phyloP scores from a whole-genome alignment of 2,797 vertebrate species.

The Propithecus perrieri region DNA sequence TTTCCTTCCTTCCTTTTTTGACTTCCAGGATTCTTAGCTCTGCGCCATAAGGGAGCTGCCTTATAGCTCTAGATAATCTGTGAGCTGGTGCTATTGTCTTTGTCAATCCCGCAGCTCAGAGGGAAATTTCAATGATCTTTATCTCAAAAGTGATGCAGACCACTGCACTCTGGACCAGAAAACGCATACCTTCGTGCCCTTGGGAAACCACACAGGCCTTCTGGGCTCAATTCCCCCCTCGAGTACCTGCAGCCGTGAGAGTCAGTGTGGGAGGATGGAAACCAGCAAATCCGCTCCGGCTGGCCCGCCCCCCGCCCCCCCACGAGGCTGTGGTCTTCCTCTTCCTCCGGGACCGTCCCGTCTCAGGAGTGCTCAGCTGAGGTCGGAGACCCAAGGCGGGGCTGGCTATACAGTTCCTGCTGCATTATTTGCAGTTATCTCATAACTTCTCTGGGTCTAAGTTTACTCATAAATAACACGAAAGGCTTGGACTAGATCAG shows the following conservation, averaged over 20 bases:
- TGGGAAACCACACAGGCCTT: not conserved
- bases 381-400: not conserved
- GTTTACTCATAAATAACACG: not conserved
- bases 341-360: too few species aligned
- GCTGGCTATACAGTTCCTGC: not conserved
- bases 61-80: not conserved
- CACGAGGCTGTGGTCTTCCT: rapidly evolving
- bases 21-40: not conserved
- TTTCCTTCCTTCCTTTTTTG: not conserved
- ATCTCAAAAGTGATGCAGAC: not conserved
- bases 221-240: not conserved
- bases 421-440: not conserved
- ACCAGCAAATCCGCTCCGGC: not conserved
- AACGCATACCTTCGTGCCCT: not conserved
- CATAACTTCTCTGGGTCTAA: not conserved
- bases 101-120: not conserved
- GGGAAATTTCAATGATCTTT: not conserved
- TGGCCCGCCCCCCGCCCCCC: not conserved
- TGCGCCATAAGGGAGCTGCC: not conserved
- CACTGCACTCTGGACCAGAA: not conserved
- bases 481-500: not conserved
- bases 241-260: not conserved
- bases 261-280: not conserved
- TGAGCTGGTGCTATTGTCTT: not conserved
- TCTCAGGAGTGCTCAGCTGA: not conserved